phyloP scores from a whole-genome alignment of 2,797 vertebrate genomes.

The Amphiprion clarkii region DNA sequence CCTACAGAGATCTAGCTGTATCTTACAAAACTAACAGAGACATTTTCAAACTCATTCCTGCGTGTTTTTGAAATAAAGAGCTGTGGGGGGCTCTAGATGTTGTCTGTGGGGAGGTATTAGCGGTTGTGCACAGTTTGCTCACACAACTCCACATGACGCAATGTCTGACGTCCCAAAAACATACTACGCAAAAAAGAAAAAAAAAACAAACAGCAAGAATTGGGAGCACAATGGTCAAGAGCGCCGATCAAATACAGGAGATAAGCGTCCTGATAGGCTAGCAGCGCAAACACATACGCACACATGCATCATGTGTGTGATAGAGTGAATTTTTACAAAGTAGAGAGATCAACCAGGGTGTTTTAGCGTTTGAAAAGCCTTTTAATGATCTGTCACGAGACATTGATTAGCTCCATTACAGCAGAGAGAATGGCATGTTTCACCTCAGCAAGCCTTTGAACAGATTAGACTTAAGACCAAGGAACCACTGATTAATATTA shows the following conservation, averaged over 20 bases:
- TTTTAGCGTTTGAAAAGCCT: constrained; percentile 77
- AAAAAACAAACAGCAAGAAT: not conserved
- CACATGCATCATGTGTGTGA: not conserved
- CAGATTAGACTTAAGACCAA: constrained; percentile 71
- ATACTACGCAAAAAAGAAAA: constrained; percentile 7
- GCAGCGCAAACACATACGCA: constrained; percentile 30
- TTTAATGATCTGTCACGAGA: constrained; percentile 85
- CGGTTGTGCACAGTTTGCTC: constrained; percentile 53
- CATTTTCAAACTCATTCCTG: constrained; percentile 20
- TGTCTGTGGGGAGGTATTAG: constrained; percentile 56
- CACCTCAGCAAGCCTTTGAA: constrained; percentile 76
- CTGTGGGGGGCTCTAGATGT: constrained; percentile 24
- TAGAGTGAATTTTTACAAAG: constrained; percentile 54
- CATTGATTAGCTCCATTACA: constrained; percentile 81
- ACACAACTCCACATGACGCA: constrained; percentile 51
- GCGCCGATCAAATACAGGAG: constrained; percentile 58
- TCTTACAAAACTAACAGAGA: constrained; percentile 37
- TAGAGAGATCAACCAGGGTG: constrained; percentile 76
- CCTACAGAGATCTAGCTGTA: constrained; percentile 9
- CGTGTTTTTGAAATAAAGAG: constrained; percentile 18
- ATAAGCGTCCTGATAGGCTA: constrained; percentile 51
- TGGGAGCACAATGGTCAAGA: constrained; percentile 48
- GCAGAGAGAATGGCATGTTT: constrained; percentile 73
- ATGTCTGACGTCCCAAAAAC: constrained; percentile 49
- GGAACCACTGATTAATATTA: constrained; percentile 50